Evolutionary conservation across 1,140 invertebrate species (phyloP), one percentile per base, ranked within the genome.

Genomic region (Neodiprion virginianus): DNA sequence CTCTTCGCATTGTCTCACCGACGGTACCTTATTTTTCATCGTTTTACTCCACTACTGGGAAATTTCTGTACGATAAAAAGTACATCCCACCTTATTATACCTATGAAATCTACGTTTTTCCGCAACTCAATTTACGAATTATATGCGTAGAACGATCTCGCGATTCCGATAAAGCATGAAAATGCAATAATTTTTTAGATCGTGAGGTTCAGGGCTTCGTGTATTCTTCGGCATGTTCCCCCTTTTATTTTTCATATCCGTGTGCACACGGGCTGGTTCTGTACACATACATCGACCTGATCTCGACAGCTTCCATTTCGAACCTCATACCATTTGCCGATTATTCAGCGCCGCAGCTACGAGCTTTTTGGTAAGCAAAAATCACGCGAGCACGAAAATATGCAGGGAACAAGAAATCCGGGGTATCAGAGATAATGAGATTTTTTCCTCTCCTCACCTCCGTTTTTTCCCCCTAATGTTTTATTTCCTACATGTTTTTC

Each of bases 351-450:
- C 28, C 28, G 28, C 28, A 40, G 28, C 2, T 40, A 40, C 28
- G 28, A 8, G 7, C 5, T 61, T 61, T 61, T 61, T 61, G 11
- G 53, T 61, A 8, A 12, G n/a, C 53, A 61, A 61, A 61, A 61
- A 61, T 61, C n/a, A 76, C 72, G 70, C 77, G 7, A 65, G 11
- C n/a, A 49, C 50, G 48, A 21, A 61, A 67, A 71, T 67, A 23
- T 61, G 70, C 68, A 76, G 28, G 78, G 50, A 73, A 28, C 0
- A 73, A 40, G 66, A 73, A 11, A 28, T 14, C 23, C 0, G 68
- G 12, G 68, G 17, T 0, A 1, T 69, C 11, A 21, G 21, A 48
- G 11, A 69, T 69, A 28, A 48, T 69, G 53, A 61, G 53, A 61
- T 61, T 61, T 61, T 17, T 8, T 61, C n/a, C 53, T 40, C 28